Base-by-base conservation (phyloP, 1,140 invertebrate genomes). In the Rhynchophorus ferrugineus region DNA sequence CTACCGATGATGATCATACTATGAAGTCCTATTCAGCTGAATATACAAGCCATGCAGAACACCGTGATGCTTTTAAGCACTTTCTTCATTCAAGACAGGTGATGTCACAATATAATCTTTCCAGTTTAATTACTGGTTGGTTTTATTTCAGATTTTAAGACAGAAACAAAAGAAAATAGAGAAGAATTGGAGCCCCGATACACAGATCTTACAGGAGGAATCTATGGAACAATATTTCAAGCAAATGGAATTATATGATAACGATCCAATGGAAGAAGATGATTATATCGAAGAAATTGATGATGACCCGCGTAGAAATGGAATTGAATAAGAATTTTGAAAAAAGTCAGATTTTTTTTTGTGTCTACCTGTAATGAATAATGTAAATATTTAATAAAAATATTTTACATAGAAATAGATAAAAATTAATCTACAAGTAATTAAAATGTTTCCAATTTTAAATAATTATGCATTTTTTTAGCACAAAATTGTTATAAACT, bases 151-250 rank as follows among this genome's bases (percentile, higher is more conserved):
- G 57, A 24, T 61, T 35, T 38, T 62, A 21, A 50, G 44, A 41
- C 37, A 33, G 20, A 61, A 59, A 45, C 39, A 22, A 11, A 48
- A 39, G 24, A 49, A 51, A 45, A 9, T 2, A 9, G 21, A 54
- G 0, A 60, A 62, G 35, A 62, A 64, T 48, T 59, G 58, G 41
- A 47, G 13, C 13, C 56, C 59, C 3, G 62, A 64, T 50, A n/a
- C n/a, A n/a, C n/a, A n/a, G n/a, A n/a, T n/a, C n/a, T n/a, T n/a
- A n/a, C 16, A 50, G 14, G 62, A 64, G 21, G 61, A 57, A 44
- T 14, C 60, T 11, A 33, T 44, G 22, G 52, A 52, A 19, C 53
- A 59, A 44, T n/a, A n/a, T n/a, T 49, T 48, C 1, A 42, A 36
- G 8, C 20, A 55, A 48, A 13, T 33, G 18, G 21, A 47, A 3